Conservation (phyloP, 2,888 invertebrate species). For the Epiblema foenella region DNA sequence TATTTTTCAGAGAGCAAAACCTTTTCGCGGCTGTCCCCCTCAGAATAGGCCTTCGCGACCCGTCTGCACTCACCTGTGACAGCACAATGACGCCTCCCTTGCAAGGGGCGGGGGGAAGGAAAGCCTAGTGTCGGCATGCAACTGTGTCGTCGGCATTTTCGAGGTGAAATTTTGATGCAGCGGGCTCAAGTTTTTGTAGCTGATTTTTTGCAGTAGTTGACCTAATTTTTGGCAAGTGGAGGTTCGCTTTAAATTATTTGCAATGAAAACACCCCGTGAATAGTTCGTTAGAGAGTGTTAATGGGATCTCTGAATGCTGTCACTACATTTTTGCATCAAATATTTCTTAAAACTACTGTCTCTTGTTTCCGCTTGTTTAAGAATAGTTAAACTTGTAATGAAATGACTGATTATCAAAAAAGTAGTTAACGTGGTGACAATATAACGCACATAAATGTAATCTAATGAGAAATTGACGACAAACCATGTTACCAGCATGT, state of each 20-base stretch:
- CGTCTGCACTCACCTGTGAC: conserved; percentile 63
- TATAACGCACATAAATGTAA: too few species aligned
- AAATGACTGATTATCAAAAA: too few species aligned
- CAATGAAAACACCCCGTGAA: conserved; percentile 29
- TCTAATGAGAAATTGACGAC: too few species aligned
- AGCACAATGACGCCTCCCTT: conserved; percentile 56
- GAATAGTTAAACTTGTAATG: not conserved
- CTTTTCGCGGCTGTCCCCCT: conserved; percentile 30
- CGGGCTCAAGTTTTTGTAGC: conserved; percentile 47
- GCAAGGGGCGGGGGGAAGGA: conserved; percentile 34
- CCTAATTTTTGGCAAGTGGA: conserved; percentile 37
- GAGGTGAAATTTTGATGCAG: conserved; percentile 60
- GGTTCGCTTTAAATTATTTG: conserved; percentile 33
- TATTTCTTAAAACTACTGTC: not conserved
- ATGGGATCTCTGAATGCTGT: conserved; percentile 14
- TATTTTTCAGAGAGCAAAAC: conserved; percentile 23
- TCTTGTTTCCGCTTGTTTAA: not conserved
- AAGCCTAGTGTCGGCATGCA: conserved; percentile 49
- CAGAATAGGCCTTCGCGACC: conserved; percentile 52
- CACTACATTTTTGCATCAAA: not conserved
- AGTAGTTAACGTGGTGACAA: too few species aligned
- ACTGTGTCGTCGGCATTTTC: conserved; percentile 51
- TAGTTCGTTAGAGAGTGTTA: conserved; percentile 28
- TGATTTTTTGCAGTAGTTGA: conserved; percentile 39
- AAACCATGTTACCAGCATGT: too few species aligned